Evolutionary conservation across 2,113 vertebrate genomes (phyloP).

Genomic region (Anarrhichthys ocellatus): DNA sequence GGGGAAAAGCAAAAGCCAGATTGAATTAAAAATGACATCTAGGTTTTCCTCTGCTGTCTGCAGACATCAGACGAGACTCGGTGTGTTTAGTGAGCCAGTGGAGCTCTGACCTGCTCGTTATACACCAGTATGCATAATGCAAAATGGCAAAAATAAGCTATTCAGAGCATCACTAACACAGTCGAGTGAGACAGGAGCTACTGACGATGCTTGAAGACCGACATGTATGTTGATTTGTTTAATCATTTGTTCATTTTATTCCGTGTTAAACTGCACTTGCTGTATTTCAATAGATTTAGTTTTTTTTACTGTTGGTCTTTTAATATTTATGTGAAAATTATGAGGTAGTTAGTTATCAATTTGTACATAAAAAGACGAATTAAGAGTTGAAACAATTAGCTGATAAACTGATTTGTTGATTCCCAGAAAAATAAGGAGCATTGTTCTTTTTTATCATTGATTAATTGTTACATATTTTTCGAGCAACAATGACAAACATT

Average conservation of each 20-base stretch:
- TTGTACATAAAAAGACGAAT: not conserved
- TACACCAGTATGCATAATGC: conserved; percentile 47
- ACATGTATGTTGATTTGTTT: not conserved
- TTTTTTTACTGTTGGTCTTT: not conserved
- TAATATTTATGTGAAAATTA: not conserved
- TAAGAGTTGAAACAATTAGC: not conserved
- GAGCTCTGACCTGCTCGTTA: conserved; percentile 59
- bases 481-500: not conserved
- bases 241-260: not conserved
- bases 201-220: not conserved
- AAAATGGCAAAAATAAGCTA: conserved; percentile 60
- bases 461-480: not conserved
- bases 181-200: not conserved
- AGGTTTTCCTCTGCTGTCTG: conserved; percentile 29
- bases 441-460: not conserved
- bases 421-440: not conserved
- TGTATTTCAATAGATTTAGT: not conserved
- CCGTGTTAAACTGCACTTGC: not conserved
- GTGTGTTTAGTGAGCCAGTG: conserved; percentile 55
- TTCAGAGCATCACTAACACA: conserved; percentile 53
- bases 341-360: not conserved
- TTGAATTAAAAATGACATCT: conserved; percentile 35
- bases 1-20: conserved; percentile 1
- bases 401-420: not conserved
- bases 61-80: conserved; percentile 38